These are phyloP conservation scores for Onychostruthus taczanowskii DNA, from an alignment of 2,113 vertebrate genomes.

Conservation along the genomic window DNA sequence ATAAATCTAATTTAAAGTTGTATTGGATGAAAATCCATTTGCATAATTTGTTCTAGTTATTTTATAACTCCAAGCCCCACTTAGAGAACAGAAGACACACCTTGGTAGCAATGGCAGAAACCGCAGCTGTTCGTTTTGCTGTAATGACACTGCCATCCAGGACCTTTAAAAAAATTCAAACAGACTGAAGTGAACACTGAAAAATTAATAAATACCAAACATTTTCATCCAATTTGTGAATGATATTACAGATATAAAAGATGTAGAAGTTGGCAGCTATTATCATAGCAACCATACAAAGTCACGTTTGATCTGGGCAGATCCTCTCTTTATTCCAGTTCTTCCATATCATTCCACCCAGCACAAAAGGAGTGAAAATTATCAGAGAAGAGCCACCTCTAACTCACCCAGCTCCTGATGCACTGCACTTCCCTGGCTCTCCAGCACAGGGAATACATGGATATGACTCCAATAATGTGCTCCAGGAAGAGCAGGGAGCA, in stretches of 20 bases:
- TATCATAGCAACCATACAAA: background rate
- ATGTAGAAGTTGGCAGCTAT: background rate
- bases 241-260: background rate
- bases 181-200: background rate
- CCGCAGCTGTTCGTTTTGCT: slow-evolving; percentile 87
- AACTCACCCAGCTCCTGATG: background rate
- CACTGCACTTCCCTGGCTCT: background rate
- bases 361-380: background rate
- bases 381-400: background rate
- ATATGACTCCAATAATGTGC: accelerated
- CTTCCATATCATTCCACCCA: background rate
- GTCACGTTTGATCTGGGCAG: background rate
- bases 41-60: background rate
- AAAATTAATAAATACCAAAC: background rate
- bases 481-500: background rate
- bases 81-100: slow-evolving; percentile 54
- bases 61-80: background rate
- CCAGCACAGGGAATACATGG: accelerated
- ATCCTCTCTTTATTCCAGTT: background rate
- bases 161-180: slow-evolving; percentile 70
- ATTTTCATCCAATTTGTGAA: background rate
- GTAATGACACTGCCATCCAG: slow-evolving; percentile 91
- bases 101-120: slow-evolving; percentile 95
- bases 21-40: background rate
- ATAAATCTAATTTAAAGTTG: background rate